These are phyloP conservation scores for Etia nguti DNA, from an alignment of 2,113 vertebrate species.

Conservation along the genomic window DNA sequence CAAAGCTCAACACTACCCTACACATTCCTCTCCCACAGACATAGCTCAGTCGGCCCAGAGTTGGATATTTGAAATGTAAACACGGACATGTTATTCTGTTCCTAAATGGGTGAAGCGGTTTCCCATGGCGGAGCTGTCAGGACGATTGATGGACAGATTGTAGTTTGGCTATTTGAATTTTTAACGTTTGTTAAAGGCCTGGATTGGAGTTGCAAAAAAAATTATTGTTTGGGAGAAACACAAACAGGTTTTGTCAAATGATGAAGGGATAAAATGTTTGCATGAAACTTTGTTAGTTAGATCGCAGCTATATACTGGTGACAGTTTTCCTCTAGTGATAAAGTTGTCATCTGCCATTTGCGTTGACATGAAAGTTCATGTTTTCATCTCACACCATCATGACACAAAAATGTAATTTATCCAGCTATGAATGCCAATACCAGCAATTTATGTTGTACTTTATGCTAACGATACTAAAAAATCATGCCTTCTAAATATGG, in stretches of 20 bases:
- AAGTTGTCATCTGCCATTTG: neutral
- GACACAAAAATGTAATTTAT: neutral
- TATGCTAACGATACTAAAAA: neutral
- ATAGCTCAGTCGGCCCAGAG: conserved; percentile 14
- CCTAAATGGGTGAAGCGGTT: conserved; percentile 4
- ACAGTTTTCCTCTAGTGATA: neutral
- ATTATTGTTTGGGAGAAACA: neutral
- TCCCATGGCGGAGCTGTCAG: conserved; percentile 17
- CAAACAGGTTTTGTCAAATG: neutral
- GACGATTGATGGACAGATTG: neutral
- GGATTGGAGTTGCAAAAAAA: neutral
- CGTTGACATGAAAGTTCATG: neutral
- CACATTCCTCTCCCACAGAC: conserved; percentile 62
- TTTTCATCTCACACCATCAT: neutral
- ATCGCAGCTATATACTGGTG: neutral
- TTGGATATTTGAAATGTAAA: conserved; percentile 49
- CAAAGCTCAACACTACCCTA: neutral
- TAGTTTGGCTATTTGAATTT: neutral
- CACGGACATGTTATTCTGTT: conserved; percentile 40
- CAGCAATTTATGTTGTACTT: neutral
- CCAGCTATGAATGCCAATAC: neutral
- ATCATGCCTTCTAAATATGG: neutral
- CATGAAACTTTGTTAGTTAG: neutral
- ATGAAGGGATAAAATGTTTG: neutral
- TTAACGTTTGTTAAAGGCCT: neutral